Evolutionary conservation across 30 jellyfish, hydroid and myxozoan species (phyloP).

Genomic region (Chrysaora quinquecirrha): DNA sequence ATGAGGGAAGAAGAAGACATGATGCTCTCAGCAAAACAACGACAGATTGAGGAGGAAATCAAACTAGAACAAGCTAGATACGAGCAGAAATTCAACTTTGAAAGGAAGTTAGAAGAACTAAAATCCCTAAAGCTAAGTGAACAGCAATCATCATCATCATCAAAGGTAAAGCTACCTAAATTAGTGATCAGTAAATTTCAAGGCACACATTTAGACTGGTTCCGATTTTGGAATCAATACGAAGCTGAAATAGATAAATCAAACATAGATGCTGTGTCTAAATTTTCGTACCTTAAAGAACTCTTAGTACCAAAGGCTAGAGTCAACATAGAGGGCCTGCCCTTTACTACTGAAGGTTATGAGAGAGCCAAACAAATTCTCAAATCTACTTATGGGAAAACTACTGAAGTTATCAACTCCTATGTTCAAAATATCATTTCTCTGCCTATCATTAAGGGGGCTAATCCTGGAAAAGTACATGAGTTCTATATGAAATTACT

Average conservation of each 20-base stretch:
- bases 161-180: constrained; percentile 12
- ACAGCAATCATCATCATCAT: background rate
- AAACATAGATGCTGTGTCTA: constrained; percentile 30
- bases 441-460: constrained; percentile 53
- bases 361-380: constrained; percentile 55
- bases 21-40: background rate
- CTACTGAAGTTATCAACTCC: constrained; percentile 73
- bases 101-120: background rate
- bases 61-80: background rate
- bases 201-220: constrained; percentile 56
- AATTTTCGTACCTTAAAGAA: constrained; percentile 48
- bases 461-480: constrained; percentile 32
- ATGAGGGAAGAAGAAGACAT: background rate
- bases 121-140: background rate
- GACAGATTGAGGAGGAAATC: background rate
- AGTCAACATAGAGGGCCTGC: constrained; percentile 21
- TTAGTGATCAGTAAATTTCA: constrained; percentile 1
- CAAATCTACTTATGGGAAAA: constrained; percentile 44
- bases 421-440: constrained; percentile 60
- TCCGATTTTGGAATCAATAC: constrained; percentile 65
- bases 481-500: constrained; percentile 54
- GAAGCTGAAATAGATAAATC: constrained; percentile 50
- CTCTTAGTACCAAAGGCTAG: constrained; percentile 25
- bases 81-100: background rate
- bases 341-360: constrained; percentile 71